phyloP scores from a whole-genome alignment of 2,797 vertebrate genomes.

The Danio choprae region DNA sequence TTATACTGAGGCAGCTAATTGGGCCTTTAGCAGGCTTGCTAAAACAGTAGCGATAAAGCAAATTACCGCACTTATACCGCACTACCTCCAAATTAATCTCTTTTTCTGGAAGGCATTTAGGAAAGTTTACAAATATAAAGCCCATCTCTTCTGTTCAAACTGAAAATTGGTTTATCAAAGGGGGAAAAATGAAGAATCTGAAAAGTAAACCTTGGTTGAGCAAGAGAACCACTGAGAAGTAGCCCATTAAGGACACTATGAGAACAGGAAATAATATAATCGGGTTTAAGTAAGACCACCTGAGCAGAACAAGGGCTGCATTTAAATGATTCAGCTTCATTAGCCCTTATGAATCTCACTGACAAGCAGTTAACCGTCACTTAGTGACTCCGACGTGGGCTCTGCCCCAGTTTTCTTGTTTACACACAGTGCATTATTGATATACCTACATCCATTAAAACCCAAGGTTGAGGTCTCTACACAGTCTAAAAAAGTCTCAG shows the following conservation, averaged over 20 bases:
- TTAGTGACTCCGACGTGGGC: conserved; percentile 11
- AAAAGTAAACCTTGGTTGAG: conserved; percentile 55
- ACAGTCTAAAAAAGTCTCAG: conserved; percentile 48
- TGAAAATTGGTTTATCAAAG: conserved; percentile 61
- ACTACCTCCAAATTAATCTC: conserved; percentile 79
- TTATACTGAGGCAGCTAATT: conserved; percentile 73
- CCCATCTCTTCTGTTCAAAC: conserved; percentile 64
- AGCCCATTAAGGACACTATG: conserved; percentile 19
- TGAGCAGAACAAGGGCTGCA: conserved; percentile 22
- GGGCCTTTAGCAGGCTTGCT: conserved; percentile 72
- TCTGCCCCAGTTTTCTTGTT: conserved; percentile 6
- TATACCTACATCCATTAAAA: conserved; percentile 42
- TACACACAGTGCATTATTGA: conserved; percentile 31
- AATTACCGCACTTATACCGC: conserved; percentile 74
- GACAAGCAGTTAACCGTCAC: conserved; percentile 32
- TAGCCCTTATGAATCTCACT: conserved; percentile 52
- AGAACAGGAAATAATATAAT: conserved; percentile 40
- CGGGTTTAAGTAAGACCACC: conserved; percentile 44
- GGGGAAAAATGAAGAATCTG: conserved; percentile 59
- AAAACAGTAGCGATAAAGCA: conserved; percentile 76
- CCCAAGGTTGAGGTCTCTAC: conserved; percentile 30
- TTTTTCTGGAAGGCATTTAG: conserved; percentile 75
- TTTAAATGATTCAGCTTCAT: conserved; percentile 57
- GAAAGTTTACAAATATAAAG: conserved; percentile 70
- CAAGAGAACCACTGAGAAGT: conserved; percentile 9